Conservation (phyloP, 1,140 invertebrate genomes). For the Nebria ingens region DNA sequence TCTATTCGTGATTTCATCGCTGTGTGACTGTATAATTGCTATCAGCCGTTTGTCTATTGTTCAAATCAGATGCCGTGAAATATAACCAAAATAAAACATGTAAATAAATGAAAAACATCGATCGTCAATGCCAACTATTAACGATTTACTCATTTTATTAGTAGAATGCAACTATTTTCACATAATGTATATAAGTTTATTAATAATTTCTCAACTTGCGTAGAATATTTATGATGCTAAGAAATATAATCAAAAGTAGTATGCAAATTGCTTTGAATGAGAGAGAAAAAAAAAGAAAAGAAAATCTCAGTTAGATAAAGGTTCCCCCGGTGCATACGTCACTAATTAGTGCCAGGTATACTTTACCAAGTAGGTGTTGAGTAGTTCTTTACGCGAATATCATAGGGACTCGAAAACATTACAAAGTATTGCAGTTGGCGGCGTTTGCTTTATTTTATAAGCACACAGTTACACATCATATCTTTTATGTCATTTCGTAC, state of each 20-base stretch:
- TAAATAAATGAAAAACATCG: too few species aligned
- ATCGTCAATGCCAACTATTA: too few species aligned
- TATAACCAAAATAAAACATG: neutral
- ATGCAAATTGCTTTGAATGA: neutral
- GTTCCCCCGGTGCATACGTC: neutral
- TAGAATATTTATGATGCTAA: neutral
- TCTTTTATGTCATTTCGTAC: neutral
- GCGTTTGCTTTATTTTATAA: neutral
- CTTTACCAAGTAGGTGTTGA: constrained; percentile 4
- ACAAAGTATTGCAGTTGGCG: constrained; percentile 1
- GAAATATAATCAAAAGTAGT: neutral
- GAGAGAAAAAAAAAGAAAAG: neutral
- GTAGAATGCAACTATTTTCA: too few species aligned
- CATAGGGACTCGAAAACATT: neutral
- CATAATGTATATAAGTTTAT: too few species aligned
- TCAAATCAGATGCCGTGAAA: neutral
- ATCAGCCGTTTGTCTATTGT: neutral
- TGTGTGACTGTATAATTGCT: too few species aligned
- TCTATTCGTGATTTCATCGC: neutral
- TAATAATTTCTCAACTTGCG: neutral
- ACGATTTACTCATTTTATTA: too few species aligned
- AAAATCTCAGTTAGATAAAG: neutral
- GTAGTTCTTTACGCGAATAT: neutral
- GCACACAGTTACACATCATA: neutral
- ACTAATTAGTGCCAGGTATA: constrained; percentile 5